A percentile compares a stretch with the other conserved stretches of the same genome.
These are phyloP conservation scores for Frankliniella intonsa DNA, from an alignment of 2,888 invertebrate species.

Conservation along the genomic window DNA sequence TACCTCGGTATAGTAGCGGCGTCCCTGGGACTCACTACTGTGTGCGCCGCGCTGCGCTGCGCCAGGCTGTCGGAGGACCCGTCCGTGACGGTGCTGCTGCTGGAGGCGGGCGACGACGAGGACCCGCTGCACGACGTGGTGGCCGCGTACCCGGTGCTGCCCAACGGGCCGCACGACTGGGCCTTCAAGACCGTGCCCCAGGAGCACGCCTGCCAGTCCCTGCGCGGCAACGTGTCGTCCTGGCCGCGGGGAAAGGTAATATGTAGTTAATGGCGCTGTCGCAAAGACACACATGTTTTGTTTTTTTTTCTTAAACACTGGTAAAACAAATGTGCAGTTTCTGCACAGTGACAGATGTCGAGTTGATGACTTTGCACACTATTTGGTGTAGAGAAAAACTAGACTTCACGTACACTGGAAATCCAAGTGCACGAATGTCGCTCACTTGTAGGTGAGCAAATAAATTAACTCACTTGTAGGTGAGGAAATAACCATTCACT, in stretches of 20 bases:
- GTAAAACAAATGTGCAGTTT: too few species aligned
- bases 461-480: too few species aligned
- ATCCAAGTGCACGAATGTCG: too few species aligned
- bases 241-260: constrained; percentile 49
- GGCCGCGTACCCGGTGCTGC: constrained; percentile 34
- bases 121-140: constrained; percentile 36
- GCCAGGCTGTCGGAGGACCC: constrained; percentile 33
- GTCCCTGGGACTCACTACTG: too few species aligned
- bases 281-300: background rate
- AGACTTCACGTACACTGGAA: too few species aligned
- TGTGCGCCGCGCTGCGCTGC: background rate
- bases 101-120: constrained; percentile 39
- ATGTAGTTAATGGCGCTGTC: background rate
- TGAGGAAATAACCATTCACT: too few species aligned
- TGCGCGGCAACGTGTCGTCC: constrained; percentile 43
- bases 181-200: constrained; percentile 39
- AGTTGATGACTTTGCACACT: too few species aligned
- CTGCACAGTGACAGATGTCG: too few species aligned
- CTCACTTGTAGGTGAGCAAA: too few species aligned
- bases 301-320: too few species aligned
- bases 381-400: too few species aligned
- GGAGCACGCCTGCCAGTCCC: constrained; percentile 36
- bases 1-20: too few species aligned
- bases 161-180: constrained; percentile 41
- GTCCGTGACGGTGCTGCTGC: constrained; percentile 37